Evolutionary conservation across 2,888 invertebrate genomes (phyloP), one percentile per base, ranked within the genome.

Genomic region (Elegia similella): DNA sequence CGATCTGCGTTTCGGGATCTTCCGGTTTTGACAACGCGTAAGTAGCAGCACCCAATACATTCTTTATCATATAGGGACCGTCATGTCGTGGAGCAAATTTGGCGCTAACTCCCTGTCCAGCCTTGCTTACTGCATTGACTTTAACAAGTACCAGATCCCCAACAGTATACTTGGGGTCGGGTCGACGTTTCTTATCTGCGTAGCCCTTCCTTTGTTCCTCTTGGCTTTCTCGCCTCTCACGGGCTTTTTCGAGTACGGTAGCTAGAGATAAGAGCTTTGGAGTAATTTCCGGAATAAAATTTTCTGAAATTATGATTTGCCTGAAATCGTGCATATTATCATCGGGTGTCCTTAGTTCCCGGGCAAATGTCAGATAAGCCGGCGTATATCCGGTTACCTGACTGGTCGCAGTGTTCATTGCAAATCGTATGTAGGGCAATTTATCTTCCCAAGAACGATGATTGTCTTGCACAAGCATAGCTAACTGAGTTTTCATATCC

Each of bases 331-430:
- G 43, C 7, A 8, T 7, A 29, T 1, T 15, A 17, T 57, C 57
- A 15, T 54, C 48, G 0, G 32, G 10, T 3, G 58, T 58, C 23
- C 48, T 42, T 0, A 58, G n/a, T 30, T 58, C 23, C 7, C 58
- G 12, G 12, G 54, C 58, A 23, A 55, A 58, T 3, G 54, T 58
- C 6, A 58, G 10, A 10, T 48, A 58, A 1, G 58, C 58, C 0
- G 58, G 48, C 5, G 29, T 55, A 15, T 42, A 54, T 1, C 38
- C 32, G 0, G 58, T 58, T 2, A 42, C 16, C 10, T 7, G 0
- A 5, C 29, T 32, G 1, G 10, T 15, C 0, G 71, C 67, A 0
- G 77, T 72, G 46, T 84, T 85, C 70, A 83, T 77, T 0, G 80
- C 76, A 55, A 83, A 86, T 0, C n/a, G n/a, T n/a, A n/a, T n/a